These are phyloP conservation scores for Triplophysa tibetana DNA, from an alignment of 2,113 vertebrate genomes.

Conservation along the genomic window DNA sequence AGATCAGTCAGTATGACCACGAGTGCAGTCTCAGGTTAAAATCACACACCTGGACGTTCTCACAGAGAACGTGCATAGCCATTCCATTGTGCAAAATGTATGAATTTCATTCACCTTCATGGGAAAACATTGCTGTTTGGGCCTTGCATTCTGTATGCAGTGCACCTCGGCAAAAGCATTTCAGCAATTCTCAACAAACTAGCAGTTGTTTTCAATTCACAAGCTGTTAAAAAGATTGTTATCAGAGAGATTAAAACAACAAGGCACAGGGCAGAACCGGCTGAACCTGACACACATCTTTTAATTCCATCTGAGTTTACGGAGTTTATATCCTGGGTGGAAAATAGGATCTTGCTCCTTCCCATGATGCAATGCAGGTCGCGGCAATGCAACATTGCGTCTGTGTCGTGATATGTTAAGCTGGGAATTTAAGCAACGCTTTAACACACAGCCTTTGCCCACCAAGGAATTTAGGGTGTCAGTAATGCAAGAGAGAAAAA, in stretches of 20 bases:
- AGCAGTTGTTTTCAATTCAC: slow-evolving; percentile 22
- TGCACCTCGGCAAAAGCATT: neutral
- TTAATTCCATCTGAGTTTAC: neutral
- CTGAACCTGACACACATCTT: neutral
- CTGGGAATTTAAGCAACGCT: neutral
- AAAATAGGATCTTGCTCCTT: neutral
- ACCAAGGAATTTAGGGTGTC: neutral
- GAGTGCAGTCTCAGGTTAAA: slow-evolving; percentile 32
- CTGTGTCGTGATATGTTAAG: neutral
- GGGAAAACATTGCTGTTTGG: slow-evolving; percentile 26
- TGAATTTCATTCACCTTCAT: slow-evolving; percentile 30
- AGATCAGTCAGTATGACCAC: neutral
- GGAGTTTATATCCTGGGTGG: slow-evolving; percentile 10
- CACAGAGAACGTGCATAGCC: neutral
- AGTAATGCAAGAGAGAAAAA: neutral
- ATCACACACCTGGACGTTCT: slow-evolving; percentile 47
- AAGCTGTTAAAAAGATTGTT: neutral
- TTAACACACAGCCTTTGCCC: neutral
- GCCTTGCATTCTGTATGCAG: neutral
- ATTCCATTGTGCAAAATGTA: slow-evolving; percentile 19
- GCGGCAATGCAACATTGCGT: neutral
- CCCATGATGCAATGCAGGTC: neutral
- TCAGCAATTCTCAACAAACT: neutral
- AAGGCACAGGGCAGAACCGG: neutral
- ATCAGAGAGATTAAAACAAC: slow-evolving; percentile 33